phyloP scores from a whole-genome alignment of 30 jellyfish, hydroid and myxozoan species.

The Euphysa ruthae region DNA sequence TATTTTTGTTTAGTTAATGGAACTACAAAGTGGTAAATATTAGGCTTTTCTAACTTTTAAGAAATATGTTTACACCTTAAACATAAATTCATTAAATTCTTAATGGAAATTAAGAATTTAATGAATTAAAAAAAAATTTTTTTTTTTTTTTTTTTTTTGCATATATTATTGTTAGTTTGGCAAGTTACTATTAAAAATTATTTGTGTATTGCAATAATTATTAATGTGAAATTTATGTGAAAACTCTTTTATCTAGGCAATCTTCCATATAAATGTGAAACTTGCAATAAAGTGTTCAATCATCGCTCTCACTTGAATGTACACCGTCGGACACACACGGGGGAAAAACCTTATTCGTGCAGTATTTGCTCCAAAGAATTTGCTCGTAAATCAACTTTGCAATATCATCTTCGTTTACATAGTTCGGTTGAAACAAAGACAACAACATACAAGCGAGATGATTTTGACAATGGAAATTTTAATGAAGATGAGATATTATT shows the following conservation, averaged over 20 bases:
- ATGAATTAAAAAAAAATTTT: no score
- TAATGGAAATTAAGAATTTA: no score
- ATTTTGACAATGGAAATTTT: neutral
- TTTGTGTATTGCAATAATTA: no score
- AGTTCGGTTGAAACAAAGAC: neutral
- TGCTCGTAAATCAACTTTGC: conserved; percentile 76
- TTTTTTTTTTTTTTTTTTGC: no score
- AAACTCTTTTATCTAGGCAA: conserved; percentile 37
- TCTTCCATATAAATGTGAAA: conserved; percentile 77
- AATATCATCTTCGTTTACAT: conserved; percentile 68
- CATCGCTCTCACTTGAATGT: conserved; percentile 91
- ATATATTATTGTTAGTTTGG: no score
- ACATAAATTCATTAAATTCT: no score
- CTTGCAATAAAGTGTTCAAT: conserved; percentile 77
- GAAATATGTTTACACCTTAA: no score
- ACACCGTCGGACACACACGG: conserved; percentile 87
- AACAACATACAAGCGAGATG: neutral
- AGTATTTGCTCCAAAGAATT: conserved; percentile 64
- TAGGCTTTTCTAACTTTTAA: no score
- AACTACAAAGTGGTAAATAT: no score
- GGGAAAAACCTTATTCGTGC: conserved; percentile 81
- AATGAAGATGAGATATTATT: neutral
- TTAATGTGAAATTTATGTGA: neutral
- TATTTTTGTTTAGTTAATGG: no score
- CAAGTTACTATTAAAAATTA: no score